Conservation (phyloP, 2,113 vertebrate genomes). For the Calcarius ornatus region DNA sequence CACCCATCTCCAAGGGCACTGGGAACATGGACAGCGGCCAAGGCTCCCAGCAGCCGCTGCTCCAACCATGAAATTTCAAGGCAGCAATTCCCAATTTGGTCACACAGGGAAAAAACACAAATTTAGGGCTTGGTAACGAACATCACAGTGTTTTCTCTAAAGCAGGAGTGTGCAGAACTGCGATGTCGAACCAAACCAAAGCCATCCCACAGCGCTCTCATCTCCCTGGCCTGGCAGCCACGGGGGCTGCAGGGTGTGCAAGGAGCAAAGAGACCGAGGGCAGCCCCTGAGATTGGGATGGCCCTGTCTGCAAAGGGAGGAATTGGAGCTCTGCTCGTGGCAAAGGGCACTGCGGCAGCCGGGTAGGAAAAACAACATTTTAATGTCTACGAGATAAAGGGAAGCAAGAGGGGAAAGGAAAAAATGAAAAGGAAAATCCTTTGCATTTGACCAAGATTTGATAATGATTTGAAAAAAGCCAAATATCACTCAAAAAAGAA, state of each 20-base stretch:
- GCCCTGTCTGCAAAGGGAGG: background rate
- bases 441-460: background rate
- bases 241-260: rapidly evolving
- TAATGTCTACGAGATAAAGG: background rate
- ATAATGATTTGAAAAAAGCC: background rate
- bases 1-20: constrained; percentile 2
- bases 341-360: background rate
- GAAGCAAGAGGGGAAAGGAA: background rate
- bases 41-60: background rate
- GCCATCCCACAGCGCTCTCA: background rate
- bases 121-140: background rate
- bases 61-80: background rate
- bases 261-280: rapidly evolving
- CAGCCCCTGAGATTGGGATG: rapidly evolving
- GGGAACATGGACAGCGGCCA: background rate
- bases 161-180: rapidly evolving
- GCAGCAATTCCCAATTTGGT: background rate
- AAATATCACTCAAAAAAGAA: background rate
- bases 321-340: background rate
- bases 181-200: background rate
- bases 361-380: background rate
- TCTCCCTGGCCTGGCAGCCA: rapidly evolving
- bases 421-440: background rate
- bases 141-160: background rate
- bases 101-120: background rate